A percentile compares a stretch with the other conserved stretches of the same genome.
Evolutionary conservation across 2,797 vertebrate species (phyloP).

Genomic region (Tamandua tetradactyla): DNA sequence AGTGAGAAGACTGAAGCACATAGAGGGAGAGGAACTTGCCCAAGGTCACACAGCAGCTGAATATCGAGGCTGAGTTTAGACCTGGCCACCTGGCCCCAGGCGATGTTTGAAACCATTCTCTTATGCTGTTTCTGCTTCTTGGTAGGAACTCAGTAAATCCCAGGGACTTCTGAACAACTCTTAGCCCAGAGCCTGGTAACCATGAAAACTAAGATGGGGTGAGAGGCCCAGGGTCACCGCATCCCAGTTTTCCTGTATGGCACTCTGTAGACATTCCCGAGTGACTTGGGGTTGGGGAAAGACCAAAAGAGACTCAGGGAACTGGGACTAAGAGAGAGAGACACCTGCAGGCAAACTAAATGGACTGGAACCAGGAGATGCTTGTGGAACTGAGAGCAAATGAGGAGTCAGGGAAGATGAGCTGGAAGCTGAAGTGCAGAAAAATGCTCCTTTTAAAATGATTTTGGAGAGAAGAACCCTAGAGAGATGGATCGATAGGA

Average conservation of each 20-base stretch:
- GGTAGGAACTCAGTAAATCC: background rate
- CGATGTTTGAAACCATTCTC: background rate
- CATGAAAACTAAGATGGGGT: rapidly evolving
- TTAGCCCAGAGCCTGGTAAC: background rate
- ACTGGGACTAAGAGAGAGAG: background rate
- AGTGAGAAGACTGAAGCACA: background rate
- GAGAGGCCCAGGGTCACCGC: background rate
- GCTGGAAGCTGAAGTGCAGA: background rate
- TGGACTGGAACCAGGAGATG: background rate
- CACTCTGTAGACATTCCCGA: background rate
- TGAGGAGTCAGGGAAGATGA: background rate
- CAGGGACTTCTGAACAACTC: background rate
- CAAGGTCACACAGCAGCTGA: background rate
- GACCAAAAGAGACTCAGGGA: background rate
- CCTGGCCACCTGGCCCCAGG: background rate
- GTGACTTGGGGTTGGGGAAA: background rate
- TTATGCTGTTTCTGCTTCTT: background rate
- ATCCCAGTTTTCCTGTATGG: background rate
- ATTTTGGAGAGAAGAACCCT: slow-evolving; percentile 4
- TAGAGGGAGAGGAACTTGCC: background rate
- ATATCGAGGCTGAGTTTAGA: background rate
- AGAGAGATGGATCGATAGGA: background rate
- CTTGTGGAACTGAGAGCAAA: background rate
- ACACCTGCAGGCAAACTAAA: background rate
- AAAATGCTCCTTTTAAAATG: slow-evolving; percentile 4